Percentiles rank a stretch among this genome's conserved stretches.
Evolutionary conservation across 2,113 vertebrate species (phyloP).

Genomic region (Alaudala cheleensis): DNA sequence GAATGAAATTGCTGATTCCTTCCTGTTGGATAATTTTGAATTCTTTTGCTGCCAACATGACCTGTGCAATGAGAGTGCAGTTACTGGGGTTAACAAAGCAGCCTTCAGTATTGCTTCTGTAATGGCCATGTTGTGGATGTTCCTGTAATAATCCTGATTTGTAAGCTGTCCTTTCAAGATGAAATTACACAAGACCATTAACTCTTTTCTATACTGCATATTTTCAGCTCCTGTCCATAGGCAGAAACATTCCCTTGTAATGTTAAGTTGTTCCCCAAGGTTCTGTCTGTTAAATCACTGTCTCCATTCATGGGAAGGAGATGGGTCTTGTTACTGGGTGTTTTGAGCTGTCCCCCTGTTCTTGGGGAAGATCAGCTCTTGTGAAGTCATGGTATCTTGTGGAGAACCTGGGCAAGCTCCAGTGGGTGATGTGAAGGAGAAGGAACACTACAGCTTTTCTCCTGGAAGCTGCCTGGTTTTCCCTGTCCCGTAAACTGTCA

Average conservation of each 20-base stretch:
- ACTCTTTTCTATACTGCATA: not conserved
- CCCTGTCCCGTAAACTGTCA: not conserved
- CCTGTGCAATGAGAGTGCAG: conserved; percentile 24
- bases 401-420: not conserved
- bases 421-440: not conserved
- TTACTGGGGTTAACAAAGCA: conserved; percentile 18
- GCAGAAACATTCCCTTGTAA: not conserved
- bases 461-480: not conserved
- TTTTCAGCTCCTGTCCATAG: not conserved
- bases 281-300: not conserved
- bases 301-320: not conserved
- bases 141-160: not conserved
- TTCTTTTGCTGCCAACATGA: conserved; percentile 53
- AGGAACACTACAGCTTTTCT: not conserved
- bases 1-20: conserved; percentile 40
- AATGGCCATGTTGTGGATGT: conserved; percentile 12
- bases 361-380: not conserved
- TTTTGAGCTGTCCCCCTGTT: not conserved
- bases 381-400: not conserved
- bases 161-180: not conserved
- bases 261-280: not conserved
- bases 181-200: not conserved
- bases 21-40: conserved; percentile 47
- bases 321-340: not conserved
- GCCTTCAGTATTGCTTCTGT: conserved; percentile 17